Conservation (phyloP, 2,888 invertebrate species). For the Zygogramma bicolorata region DNA sequence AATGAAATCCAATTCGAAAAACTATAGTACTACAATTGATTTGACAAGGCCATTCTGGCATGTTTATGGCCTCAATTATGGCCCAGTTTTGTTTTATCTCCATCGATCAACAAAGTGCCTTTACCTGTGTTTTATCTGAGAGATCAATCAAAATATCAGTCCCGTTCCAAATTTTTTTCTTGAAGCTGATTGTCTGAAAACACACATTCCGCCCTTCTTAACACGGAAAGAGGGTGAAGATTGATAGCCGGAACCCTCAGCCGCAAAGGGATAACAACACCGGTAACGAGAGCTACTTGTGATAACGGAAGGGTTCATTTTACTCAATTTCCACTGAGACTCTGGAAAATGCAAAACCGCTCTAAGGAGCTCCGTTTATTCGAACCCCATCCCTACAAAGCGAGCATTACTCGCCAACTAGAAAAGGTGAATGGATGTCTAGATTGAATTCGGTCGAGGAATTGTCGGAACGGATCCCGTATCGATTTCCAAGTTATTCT, state of each 20-base stretch:
- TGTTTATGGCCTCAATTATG: too few species aligned
- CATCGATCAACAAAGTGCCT: too few species aligned
- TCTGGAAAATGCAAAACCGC: conserved; percentile 5
- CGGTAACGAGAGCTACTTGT: neutral
- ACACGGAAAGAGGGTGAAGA: neutral
- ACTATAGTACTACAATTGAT: too few species aligned
- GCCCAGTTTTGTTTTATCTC: too few species aligned
- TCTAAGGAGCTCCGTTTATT: conserved; percentile 11
- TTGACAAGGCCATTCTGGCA: too few species aligned
- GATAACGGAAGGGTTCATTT: neutral
- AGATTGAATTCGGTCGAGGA: conserved; percentile 7
- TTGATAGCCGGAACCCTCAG: neutral
- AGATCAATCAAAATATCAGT: too few species aligned
- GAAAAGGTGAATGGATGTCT: conserved; percentile 13
- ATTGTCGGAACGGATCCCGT: conserved; percentile 7
- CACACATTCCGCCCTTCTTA: neutral
- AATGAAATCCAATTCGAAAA: too few species aligned
- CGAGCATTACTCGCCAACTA: conserved; percentile 1
- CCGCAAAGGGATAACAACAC: neutral
- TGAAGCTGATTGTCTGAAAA: neutral
- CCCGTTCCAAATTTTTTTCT: too few species aligned
- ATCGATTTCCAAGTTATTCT: conserved; percentile 4
- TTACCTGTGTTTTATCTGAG: too few species aligned
- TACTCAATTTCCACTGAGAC: conserved; percentile 7
- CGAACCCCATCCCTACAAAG: conserved; percentile 11